These are phyloP conservation scores for Numida meleagris DNA, from an alignment of 2,113 vertebrate species.

Conservation along the genomic window DNA sequence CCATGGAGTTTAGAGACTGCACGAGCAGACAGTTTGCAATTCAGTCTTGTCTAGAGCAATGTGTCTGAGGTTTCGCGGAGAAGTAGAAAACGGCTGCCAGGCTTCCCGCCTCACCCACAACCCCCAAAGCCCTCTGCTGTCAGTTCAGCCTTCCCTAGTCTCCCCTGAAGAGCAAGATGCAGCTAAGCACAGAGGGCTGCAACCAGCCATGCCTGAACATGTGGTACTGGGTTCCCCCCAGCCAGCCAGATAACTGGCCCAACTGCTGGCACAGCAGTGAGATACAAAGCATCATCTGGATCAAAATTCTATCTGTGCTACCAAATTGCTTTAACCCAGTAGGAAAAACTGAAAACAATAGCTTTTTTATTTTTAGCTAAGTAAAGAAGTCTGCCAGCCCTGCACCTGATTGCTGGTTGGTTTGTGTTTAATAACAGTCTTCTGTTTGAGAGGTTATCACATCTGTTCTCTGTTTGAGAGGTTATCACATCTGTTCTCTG, in stretches of 20 bases:
- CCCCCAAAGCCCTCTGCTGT: neutral
- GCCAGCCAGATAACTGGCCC: neutral
- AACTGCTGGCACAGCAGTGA: neutral
- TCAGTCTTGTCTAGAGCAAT: rapidly evolving
- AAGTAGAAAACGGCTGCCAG: neutral
- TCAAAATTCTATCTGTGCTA: neutral
- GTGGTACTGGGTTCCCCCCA: neutral
- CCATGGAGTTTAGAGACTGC: neutral
- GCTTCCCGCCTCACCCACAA: neutral
- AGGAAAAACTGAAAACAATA: neutral
- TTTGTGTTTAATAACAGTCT: neutral
- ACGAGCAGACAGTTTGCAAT: neutral
- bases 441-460: conserved; percentile 53
- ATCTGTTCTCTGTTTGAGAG: conserved; percentile 76
- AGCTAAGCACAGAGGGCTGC: neutral
- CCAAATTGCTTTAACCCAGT: neutral
- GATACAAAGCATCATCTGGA: rapidly evolving
- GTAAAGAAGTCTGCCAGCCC: neutral
- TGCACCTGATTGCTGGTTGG: neutral
- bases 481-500: conserved; percentile 78
- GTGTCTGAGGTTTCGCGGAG: neutral
- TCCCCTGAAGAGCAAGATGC: neutral
- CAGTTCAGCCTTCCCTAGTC: neutral
- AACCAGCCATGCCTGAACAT: neutral
- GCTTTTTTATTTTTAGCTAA: conserved; percentile 1